phyloP scores from a whole-genome alignment of 2,113 vertebrate species.

The Panurus biarmicus region DNA sequence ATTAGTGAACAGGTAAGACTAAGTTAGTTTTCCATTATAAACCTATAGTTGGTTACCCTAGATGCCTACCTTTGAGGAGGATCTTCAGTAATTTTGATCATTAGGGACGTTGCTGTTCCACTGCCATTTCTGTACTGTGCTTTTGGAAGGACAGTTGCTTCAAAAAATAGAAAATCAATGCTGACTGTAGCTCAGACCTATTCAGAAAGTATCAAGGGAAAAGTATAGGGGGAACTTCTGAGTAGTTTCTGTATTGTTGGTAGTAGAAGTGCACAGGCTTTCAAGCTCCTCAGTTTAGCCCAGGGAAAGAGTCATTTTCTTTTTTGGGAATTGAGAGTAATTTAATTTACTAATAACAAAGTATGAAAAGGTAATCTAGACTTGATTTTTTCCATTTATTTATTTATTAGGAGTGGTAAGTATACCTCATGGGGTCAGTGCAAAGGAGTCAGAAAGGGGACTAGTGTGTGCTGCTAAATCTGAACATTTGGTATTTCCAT shows the following conservation, averaged over 20 bases:
- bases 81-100: neutral
- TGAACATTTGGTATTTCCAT: neutral
- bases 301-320: neutral
- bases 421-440: neutral
- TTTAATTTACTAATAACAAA: neutral
- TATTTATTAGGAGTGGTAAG: neutral
- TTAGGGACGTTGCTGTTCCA: neutral
- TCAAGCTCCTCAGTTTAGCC: neutral
- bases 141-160: neutral
- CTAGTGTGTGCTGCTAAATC: neutral
- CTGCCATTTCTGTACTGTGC: neutral
- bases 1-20: slow-evolving; percentile 77
- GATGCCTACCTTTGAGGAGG: neutral
- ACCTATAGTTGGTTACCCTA: neutral
- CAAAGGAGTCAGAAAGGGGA: neutral
- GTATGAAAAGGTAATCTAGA: neutral
- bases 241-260: neutral
- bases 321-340: neutral
- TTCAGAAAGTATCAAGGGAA: neutral
- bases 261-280: neutral
- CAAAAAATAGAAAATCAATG: neutral
- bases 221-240: neutral
- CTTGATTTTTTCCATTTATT: neutral
- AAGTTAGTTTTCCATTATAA: neutral
- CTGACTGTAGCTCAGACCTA: neutral